Evolutionary conservation across 2,888 invertebrate genomes (phyloP).

Genomic region (Ischnus inquisitorius): DNA sequence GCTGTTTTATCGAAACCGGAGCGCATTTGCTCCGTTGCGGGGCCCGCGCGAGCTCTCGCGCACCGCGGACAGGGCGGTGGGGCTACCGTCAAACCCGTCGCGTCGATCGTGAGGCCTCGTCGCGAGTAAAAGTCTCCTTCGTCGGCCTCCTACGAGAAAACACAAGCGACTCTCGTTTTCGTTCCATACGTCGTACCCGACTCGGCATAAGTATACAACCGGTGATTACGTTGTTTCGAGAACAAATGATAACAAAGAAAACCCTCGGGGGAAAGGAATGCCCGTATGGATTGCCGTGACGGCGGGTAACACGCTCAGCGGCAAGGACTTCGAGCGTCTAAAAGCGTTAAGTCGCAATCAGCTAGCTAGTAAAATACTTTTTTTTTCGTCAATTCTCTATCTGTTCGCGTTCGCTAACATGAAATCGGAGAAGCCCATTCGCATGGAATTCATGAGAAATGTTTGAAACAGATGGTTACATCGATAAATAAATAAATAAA

Average conservation of each 20-base stretch:
- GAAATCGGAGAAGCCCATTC: slow-evolving; percentile 26
- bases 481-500: slow-evolving; percentile 38
- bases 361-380: background rate
- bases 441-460: slow-evolving; percentile 47
- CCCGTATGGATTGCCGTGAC: slow-evolving; percentile 1
- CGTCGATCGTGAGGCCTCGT: too few species aligned
- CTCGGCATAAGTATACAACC: slow-evolving; percentile 47
- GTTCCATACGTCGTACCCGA: slow-evolving; percentile 11
- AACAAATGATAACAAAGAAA: slow-evolving; percentile 69
- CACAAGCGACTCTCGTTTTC: slow-evolving; percentile 23
- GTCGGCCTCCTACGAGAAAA: slow-evolving; percentile 63
- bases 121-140: slow-evolving; percentile 66
- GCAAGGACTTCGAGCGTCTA: slow-evolving; percentile 41
- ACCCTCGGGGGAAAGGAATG: slow-evolving; percentile 59
- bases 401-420: background rate
- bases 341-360: slow-evolving; percentile 32
- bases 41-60: slow-evolving; percentile 41
- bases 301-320: slow-evolving; percentile 26
- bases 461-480: slow-evolving; percentile 12
- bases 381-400: background rate
- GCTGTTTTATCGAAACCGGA: slow-evolving; percentile 76
- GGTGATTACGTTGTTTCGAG: slow-evolving; percentile 65
- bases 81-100: too few species aligned
- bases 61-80: too few species aligned
- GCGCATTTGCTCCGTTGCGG: slow-evolving; percentile 51